A percentile compares a stretch with the other conserved stretches of the same genome.
Conservation (phyloP, 2,797 vertebrate genomes). For the Lagothrix lagotricha region DNA sequence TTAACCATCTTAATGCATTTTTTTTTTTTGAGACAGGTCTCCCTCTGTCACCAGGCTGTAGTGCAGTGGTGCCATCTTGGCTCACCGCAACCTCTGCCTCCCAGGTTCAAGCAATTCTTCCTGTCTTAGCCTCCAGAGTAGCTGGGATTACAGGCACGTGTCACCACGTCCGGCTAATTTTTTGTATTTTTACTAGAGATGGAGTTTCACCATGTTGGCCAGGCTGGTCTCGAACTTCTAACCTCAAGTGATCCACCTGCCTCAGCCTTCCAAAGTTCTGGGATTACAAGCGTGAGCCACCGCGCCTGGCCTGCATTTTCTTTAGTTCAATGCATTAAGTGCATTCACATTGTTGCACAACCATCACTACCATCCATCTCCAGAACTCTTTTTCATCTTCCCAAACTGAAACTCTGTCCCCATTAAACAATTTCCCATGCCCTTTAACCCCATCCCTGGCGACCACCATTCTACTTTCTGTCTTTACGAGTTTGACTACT, state of each 20-base stretch:
- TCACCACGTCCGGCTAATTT: neutral
- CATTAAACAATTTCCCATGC: neutral
- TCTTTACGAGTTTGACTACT: neutral
- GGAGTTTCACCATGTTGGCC: neutral
- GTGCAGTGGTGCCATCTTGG: neutral
- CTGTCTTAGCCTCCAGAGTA: neutral
- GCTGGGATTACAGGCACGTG: neutral
- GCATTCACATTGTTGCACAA: neutral
- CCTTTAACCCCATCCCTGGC: neutral
- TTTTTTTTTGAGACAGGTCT: neutral
- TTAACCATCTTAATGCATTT: neutral
- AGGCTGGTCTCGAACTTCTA: neutral
- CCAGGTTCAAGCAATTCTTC: neutral
- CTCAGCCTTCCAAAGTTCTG: neutral
- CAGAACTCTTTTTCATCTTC: neutral
- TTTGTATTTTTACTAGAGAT: neutral
- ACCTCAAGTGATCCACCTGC: neutral
- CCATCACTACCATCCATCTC: neutral
- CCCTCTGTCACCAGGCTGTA: neutral
- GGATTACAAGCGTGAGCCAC: neutral
- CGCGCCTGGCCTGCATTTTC: neutral
- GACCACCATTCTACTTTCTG: neutral
- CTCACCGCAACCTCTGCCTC: neutral
- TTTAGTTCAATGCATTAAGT: neutral
- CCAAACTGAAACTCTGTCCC: neutral